Percentiles rank a stretch among this genome's conserved stretches.
These are phyloP conservation scores for Drosophila fulvimacula DNA, from an alignment of 2,888 invertebrate species.

Conservation along the genomic window DNA sequence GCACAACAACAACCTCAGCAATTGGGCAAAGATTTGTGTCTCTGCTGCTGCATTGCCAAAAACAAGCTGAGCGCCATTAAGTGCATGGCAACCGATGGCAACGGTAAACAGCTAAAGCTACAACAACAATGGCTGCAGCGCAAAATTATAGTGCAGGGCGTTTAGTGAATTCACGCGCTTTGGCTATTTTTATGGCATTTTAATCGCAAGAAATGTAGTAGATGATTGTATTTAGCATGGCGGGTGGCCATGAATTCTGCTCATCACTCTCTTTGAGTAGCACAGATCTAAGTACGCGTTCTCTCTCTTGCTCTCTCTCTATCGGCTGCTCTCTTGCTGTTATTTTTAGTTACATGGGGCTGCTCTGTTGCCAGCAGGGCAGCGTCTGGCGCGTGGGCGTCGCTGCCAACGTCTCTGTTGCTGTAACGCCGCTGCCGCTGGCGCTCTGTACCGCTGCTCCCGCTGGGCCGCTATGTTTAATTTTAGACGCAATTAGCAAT, in stretches of 20 bases:
- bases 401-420: conserved; percentile 44
- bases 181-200: conserved; percentile 77
- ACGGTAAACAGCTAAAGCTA: conserved; percentile 13
- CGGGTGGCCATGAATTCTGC: conserved; percentile 24
- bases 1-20: conserved; percentile 51
- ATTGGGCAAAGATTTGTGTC: conserved; percentile 40
- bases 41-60: conserved; percentile 52
- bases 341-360: conserved; percentile 72
- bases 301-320: conserved; percentile 1
- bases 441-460: conserved; percentile 25
- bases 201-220: conserved; percentile 60
- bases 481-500: conserved; percentile 77
- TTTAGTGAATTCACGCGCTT: conserved; percentile 58
- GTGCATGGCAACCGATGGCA: conserved; percentile 36
- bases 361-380: conserved; percentile 56
- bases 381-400: conserved; percentile 73
- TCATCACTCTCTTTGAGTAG: conserved; percentile 9
- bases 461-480: conserved; percentile 53
- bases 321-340: conserved; percentile 28
- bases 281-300: conserved; percentile 2
- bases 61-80: conserved; percentile 58
- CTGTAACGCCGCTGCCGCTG: conserved; percentile 43
- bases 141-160: conserved; percentile 29
- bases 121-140: conserved; percentile 12
- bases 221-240: conserved; percentile 23